Evolutionary conservation across 2,113 vertebrate genomes (phyloP).

Genomic region (Plecotus auritus): DNA sequence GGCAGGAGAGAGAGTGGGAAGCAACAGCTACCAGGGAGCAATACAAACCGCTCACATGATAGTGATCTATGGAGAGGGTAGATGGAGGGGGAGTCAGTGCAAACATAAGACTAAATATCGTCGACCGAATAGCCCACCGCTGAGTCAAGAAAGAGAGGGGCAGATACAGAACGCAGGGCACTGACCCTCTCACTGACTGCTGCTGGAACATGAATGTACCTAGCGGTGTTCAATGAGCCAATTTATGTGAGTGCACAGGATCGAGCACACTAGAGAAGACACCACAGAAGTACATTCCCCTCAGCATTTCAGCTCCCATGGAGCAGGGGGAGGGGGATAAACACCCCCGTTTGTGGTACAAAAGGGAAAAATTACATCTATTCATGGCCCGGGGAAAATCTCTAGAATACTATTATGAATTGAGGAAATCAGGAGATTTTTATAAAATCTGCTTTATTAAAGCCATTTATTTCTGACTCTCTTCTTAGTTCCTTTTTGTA

Average conservation of each 20-base stretch:
- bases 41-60: not conserved
- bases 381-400: not conserved
- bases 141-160: conserved; percentile 22
- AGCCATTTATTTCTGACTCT: conserved; percentile 9
- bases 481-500: not conserved
- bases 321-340: conserved; percentile 7
- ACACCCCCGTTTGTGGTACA: not conserved
- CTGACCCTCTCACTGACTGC: not conserved
- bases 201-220: not conserved
- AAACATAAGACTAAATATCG: conserved; percentile 1
- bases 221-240: not conserved
- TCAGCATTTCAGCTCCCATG: not conserved
- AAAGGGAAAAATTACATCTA: conserved; percentile 27
- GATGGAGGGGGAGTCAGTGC: not conserved
- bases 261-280: not conserved
- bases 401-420: conserved; percentile 34
- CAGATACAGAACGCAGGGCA: not conserved
- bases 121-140: not conserved
- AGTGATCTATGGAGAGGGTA: not conserved
- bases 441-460: conserved; percentile 34
- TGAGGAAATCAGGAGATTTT: conserved; percentile 32
- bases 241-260: conserved; percentile 1
- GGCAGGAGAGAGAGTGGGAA: not conserved
- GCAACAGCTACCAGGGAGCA: not conserved
- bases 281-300: not conserved